These are phyloP conservation scores for Melinaea menophilus DNA, from an alignment of 2,888 invertebrate genomes.

Conservation along the genomic window DNA sequence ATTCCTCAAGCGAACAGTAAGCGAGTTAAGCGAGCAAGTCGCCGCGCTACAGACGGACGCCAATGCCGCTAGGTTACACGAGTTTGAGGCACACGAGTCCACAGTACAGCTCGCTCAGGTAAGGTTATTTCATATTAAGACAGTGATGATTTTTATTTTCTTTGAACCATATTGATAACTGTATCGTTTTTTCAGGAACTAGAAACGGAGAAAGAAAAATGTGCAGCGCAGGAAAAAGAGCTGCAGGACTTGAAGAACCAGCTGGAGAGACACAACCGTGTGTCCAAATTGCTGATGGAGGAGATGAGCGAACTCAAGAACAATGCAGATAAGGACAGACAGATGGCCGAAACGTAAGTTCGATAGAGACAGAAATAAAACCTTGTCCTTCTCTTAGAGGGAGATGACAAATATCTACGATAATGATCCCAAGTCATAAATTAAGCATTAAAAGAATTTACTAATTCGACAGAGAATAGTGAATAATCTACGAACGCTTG, in stretches of 20 bases:
- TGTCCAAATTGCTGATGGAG: conserved; percentile 81
- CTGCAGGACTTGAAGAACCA: conserved; percentile 67
- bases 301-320: conserved; percentile 80
- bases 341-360: conserved; percentile 74
- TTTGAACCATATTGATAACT: not conserved
- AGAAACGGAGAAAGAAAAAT: conserved; percentile 68
- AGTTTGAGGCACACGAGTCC: conserved; percentile 84
- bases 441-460: too few relatives aligned
- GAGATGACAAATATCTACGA: not conserved
- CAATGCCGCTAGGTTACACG: conserved; percentile 79
- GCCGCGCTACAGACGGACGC: conserved; percentile 83
- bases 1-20: conserved; percentile 81
- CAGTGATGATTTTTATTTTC: not conserved
- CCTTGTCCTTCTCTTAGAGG: not conserved
- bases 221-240: conserved; percentile 74
- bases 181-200: conserved; percentile 62
- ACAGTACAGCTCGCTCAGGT: conserved; percentile 77
- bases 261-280: conserved; percentile 80
- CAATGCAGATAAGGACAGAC: conserved; percentile 79
- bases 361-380: not conserved
- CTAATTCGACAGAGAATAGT: too few relatives aligned
- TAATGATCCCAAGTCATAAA: too few relatives aligned
- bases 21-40: conserved; percentile 80
- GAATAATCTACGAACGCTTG: too few relatives aligned
- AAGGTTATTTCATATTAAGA: not conserved